Percentiles rank a stretch among this genome's conserved stretches.
Conservation (phyloP, 2,113 vertebrate species). For the Glaucomys volans region DNA sequence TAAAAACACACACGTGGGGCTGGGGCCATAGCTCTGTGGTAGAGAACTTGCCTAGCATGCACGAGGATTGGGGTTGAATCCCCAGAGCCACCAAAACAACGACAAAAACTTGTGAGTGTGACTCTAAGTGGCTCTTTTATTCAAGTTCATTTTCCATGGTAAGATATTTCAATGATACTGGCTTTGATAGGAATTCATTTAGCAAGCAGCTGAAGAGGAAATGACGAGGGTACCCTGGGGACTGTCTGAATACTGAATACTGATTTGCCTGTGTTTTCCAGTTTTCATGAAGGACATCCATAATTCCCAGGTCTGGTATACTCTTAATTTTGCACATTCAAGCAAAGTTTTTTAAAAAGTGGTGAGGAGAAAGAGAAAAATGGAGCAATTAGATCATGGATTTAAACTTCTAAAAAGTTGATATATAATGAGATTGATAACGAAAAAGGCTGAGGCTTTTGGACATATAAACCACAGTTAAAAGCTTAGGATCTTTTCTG, state of each 20-base stretch:
- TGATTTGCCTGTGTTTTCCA: slow-evolving; percentile 18
- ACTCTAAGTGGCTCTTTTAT: not conserved
- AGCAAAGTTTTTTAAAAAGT: not conserved
- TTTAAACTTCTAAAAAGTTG: slow-evolving; percentile 37
- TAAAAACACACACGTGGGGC: not conserved
- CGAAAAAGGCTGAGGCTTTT: not conserved
- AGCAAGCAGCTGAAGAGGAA: not conserved
- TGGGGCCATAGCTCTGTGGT: not conserved
- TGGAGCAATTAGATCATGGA: not conserved
- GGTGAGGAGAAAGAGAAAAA: not conserved
- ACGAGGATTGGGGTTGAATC: not conserved
- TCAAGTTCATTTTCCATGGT: not conserved
- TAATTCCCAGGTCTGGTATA: not conserved
- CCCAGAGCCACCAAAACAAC: not conserved
- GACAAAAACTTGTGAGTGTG: not conserved
- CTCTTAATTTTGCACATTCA: not conserved
- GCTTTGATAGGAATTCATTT: not conserved
- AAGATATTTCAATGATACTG: slow-evolving; percentile 35
- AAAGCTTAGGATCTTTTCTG: not conserved
- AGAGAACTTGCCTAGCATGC: not conserved
- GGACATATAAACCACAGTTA: not conserved
- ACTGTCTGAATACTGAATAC: not conserved
- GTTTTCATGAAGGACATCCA: not conserved
- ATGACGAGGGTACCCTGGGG: not conserved
- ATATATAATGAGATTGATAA: not conserved